These are phyloP conservation scores for Malacoctenus gilli DNA, from an alignment of 2,797 vertebrate species.

Conservation along the genomic window DNA sequence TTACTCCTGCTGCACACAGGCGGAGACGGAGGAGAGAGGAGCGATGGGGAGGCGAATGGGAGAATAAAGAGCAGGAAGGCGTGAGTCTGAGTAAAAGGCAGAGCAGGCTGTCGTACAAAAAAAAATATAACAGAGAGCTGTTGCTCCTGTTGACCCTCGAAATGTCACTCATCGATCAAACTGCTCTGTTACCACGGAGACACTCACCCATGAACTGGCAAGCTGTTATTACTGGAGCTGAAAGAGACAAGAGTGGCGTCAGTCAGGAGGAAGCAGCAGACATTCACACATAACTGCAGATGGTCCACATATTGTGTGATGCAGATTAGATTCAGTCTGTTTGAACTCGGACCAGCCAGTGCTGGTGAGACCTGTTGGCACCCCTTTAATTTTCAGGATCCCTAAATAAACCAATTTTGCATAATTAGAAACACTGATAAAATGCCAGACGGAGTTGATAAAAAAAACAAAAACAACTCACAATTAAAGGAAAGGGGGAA, in stretches of 20 bases:
- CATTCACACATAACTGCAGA: too few relatives aligned
- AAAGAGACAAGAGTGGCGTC: constrained; percentile 63
- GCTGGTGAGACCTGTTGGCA: too few relatives aligned
- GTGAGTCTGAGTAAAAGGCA: constrained; percentile 39
- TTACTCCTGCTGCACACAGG: constrained; percentile 29
- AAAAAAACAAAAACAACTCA: too few relatives aligned
- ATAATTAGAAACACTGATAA: too few relatives aligned
- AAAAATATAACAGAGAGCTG: constrained; percentile 30
- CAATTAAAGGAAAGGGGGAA: too few relatives aligned
- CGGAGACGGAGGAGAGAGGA: constrained; percentile 7
- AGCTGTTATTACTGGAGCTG: constrained; percentile 70
- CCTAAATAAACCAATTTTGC: too few relatives aligned
- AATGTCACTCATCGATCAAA: constrained; percentile 72
- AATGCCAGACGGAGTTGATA: too few relatives aligned
- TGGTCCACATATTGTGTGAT: not conserved
- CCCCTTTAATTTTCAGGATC: too few relatives aligned
- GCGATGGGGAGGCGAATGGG: not conserved
- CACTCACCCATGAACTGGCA: constrained; percentile 75
- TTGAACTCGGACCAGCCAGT: not conserved
- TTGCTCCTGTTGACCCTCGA: constrained; percentile 50
- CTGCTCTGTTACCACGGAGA: constrained; percentile 61
- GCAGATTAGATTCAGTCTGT: not conserved
- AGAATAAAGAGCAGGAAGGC: constrained; percentile 25
- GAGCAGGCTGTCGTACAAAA: constrained; percentile 42
- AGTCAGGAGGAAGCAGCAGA: constrained; percentile 32